These are phyloP conservation scores for Pecten maximus DNA, from an alignment of 2,888 invertebrate genomes.

Conservation along the genomic window DNA sequence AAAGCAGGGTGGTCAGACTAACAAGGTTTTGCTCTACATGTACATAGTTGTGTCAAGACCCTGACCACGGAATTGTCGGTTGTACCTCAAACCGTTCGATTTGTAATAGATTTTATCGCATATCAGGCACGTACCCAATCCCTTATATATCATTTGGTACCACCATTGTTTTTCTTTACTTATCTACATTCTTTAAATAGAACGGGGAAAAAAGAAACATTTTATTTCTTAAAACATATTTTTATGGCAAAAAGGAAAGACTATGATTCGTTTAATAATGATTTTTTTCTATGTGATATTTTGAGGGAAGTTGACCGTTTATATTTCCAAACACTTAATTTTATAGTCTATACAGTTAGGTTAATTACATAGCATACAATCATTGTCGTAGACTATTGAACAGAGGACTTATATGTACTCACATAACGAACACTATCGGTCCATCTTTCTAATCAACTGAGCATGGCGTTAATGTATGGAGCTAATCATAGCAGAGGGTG, in stretches of 20 bases:
- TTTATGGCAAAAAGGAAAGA: neutral
- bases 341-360: neutral
- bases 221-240: neutral
- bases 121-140: neutral
- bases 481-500: neutral
- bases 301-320: neutral
- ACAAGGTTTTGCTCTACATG: neutral
- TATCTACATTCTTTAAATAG: neutral
- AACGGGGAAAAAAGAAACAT: neutral
- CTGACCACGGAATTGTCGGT: neutral
- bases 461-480: neutral
- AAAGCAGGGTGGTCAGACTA: neutral
- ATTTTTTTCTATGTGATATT: neutral
- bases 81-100: neutral
- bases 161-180: neutral
- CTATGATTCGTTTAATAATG: neutral
- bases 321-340: neutral
- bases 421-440: neutral
- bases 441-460: slow-evolving; percentile 14
- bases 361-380: neutral
- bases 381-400: neutral
- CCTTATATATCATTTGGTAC: neutral
- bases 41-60: neutral
- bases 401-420: neutral
- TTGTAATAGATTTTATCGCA: neutral